Percentiles rank a stretch among this genome's conserved stretches.
Conservation (phyloP, 2,113 vertebrate species). For the Sisor rabdophorus region DNA sequence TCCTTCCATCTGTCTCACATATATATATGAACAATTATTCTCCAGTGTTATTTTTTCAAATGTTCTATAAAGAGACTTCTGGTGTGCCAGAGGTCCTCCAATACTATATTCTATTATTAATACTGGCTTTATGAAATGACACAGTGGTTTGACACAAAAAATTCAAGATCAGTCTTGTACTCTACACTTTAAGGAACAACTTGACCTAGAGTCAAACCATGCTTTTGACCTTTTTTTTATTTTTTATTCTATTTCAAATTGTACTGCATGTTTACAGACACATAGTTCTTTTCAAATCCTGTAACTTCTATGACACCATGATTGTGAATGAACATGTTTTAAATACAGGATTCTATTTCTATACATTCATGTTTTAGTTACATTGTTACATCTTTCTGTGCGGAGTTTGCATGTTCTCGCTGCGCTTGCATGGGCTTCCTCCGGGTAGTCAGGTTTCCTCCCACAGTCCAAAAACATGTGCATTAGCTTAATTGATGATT, state of each 20-base stretch:
- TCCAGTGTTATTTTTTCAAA: not conserved
- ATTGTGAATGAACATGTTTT: not conserved
- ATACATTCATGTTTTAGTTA: too few relatives aligned
- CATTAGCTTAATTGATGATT: too few relatives aligned
- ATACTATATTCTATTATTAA: not conserved
- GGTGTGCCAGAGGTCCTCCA: too few relatives aligned
- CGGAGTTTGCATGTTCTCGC: too few relatives aligned
- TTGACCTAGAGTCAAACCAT: not conserved
- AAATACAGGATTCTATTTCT: not conserved
- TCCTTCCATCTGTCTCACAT: not conserved
- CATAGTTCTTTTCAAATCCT: not conserved
- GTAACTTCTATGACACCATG: not conserved
- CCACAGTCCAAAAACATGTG: too few relatives aligned
- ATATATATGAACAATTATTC: not conserved
- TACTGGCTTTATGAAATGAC: not conserved
- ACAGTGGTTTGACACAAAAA: not conserved
- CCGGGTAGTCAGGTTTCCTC: too few relatives aligned
- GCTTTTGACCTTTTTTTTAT: not conserved
- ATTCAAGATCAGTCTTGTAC: not conserved
- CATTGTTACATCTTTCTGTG: too few relatives aligned
- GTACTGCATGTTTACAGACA: not conserved
- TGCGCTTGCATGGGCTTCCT: too few relatives aligned
- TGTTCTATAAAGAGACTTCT: not conserved
- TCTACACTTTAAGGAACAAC: not conserved
- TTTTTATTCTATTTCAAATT: not conserved